Evolutionary conservation across 1,140 invertebrate genomes (phyloP).

Genomic region (Maconellicoccus hirsutus): DNA sequence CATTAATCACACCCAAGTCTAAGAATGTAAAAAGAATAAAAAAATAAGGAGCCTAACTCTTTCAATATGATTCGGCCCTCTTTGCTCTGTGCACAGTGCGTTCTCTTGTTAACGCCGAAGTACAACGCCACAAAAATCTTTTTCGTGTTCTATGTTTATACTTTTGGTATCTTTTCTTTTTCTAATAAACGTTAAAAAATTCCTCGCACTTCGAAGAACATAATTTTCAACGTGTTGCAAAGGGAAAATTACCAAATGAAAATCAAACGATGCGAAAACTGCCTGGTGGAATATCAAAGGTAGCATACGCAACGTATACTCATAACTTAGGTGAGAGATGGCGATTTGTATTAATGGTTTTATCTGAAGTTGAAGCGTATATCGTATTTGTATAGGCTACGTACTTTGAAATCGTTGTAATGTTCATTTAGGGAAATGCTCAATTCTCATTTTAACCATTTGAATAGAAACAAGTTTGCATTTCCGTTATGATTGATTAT

Average conservation of each 20-base stretch:
- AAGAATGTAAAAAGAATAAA: conserved; percentile 18
- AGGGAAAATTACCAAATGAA: background rate
- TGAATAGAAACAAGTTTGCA: too few species aligned
- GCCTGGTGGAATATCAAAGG: background rate
- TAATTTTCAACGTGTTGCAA: too few species aligned
- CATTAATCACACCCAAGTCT: conserved; percentile 19
- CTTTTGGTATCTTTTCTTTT: background rate
- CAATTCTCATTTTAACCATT: too few species aligned
- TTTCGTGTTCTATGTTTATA: background rate
- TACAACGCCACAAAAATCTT: conserved; percentile 3
- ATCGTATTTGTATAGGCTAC: too few species aligned
- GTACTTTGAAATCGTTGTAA: too few species aligned
- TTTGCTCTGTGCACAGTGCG: background rate
- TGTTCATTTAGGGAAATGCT: too few species aligned
- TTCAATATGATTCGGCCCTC: background rate
- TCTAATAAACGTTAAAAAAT: too few species aligned
- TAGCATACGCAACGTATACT: background rate
- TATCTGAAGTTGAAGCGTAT: too few species aligned
- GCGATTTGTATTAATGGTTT: too few species aligned
- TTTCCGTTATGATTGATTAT: too few species aligned
- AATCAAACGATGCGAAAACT: background rate
- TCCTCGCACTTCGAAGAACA: too few species aligned
- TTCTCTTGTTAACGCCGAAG: conserved; percentile 17
- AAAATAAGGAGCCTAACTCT: conserved; percentile 10
- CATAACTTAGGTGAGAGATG: background rate